These are phyloP conservation scores for Paedocypris sp. DNA, from an alignment of 2,113 vertebrate species.

Conservation along the genomic window DNA sequence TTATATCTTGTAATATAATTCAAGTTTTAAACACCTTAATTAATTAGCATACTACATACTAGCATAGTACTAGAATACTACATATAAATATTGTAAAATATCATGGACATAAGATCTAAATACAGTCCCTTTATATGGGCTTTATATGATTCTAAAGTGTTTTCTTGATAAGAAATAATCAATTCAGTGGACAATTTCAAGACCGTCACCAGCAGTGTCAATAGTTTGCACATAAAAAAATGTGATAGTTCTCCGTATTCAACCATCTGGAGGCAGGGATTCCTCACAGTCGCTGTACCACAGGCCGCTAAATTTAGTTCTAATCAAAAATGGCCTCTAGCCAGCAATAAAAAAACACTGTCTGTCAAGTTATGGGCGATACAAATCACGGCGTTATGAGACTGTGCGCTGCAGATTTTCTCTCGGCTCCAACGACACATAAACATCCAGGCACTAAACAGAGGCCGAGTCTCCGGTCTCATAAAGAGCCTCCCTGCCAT, in stretches of 20 bases:
- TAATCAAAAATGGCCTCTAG: conserved; percentile 30
- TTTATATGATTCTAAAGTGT: too few relatives aligned
- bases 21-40: too few relatives aligned
- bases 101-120: too few relatives aligned
- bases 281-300: not conserved
- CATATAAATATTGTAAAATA: too few relatives aligned
- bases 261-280: not conserved
- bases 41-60: too few relatives aligned
- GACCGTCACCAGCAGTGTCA: too few relatives aligned
- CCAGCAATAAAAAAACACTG: conserved; percentile 16
- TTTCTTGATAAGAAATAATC: too few relatives aligned
- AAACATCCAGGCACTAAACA: conserved; percentile 23
- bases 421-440: conserved; percentile 11
- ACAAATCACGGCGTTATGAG: conserved; percentile 29
- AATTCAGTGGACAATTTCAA: too few relatives aligned
- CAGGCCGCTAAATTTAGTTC: conserved; percentile 13
- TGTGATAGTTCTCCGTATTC: not conserved
- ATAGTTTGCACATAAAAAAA: not conserved
- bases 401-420: conserved; percentile 8
- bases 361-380: conserved; percentile 22
- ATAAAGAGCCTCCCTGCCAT: conserved; percentile 11
- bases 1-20: too few relatives aligned
- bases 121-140: too few relatives aligned
- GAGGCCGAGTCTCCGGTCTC: conserved; percentile 9
- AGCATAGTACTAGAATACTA: too few relatives aligned